Percentiles rank a stretch among this genome's conserved stretches.
These are phyloP conservation scores for Nicator chloris DNA, from an alignment of 2,113 vertebrate genomes.

Conservation along the genomic window DNA sequence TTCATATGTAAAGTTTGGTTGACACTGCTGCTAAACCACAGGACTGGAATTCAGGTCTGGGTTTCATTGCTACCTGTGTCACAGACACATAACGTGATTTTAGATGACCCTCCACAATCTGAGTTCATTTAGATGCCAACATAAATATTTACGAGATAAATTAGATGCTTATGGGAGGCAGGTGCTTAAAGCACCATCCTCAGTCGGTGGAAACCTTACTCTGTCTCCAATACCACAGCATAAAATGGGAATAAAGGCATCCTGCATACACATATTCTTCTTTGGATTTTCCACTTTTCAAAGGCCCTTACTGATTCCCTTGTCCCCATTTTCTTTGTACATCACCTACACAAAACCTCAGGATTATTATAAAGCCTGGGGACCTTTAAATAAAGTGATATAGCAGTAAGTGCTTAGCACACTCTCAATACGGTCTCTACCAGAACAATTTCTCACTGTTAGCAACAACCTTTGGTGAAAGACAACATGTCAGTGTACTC, in stretches of 20 bases:
- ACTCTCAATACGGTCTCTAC: neutral
- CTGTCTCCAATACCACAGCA: neutral
- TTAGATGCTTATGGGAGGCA: neutral
- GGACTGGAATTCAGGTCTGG: neutral
- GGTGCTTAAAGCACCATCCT: neutral
- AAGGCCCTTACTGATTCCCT: neutral
- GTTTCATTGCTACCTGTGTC: neutral
- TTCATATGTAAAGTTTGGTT: neutral
- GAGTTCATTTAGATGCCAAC: neutral
- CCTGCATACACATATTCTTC: neutral
- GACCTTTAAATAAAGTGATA: neutral
- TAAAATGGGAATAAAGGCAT: neutral
- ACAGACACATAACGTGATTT: neutral
- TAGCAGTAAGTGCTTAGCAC: neutral
- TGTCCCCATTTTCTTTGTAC: neutral
- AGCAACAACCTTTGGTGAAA: conserved; percentile 18
- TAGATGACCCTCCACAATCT: neutral
- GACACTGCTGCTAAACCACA: neutral
- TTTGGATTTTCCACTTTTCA: neutral
- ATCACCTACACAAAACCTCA: neutral
- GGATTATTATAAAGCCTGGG: neutral
- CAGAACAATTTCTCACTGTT: neutral
- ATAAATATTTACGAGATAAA: neutral
- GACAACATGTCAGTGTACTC: neutral
- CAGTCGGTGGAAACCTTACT: neutral